Evolutionary conservation across 92 coral and sea anemone genomes (phyloP).

Genomic region (Palythoa grandis): DNA sequence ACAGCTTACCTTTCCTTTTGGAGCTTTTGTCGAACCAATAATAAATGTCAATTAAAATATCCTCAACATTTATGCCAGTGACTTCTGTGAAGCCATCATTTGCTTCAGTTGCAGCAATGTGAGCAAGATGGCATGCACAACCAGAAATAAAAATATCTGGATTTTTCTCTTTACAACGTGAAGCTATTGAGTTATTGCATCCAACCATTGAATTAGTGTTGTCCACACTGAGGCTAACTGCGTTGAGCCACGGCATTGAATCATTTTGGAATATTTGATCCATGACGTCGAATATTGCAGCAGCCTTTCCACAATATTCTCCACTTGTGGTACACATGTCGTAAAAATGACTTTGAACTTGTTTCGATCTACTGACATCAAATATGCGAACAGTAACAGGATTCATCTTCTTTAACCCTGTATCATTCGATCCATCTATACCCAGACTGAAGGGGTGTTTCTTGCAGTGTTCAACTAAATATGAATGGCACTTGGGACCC

Average conservation of each 20-base stretch:
- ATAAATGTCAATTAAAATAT: constrained; percentile 45
- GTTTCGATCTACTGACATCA: constrained; percentile 59
- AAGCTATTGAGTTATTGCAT: constrained; percentile 56
- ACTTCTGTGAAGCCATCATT: constrained; percentile 33
- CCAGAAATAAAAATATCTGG: constrained; percentile 42
- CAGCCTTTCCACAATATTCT: constrained; percentile 56
- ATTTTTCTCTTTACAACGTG: constrained; percentile 44
- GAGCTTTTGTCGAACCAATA: constrained; percentile 63
- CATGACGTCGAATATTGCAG: constrained; percentile 45
- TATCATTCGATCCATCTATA: constrained; percentile 64
- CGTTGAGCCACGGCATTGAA: constrained; percentile 49
- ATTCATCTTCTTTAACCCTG: constrained; percentile 57
- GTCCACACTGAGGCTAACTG: constrained; percentile 53
- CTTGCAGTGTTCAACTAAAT: constrained; percentile 51
- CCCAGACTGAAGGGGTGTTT: constrained; percentile 69
- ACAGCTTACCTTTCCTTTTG: constrained; percentile 49
- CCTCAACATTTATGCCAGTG: constrained; percentile 51
- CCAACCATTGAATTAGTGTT: constrained; percentile 65
- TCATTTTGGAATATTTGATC: constrained; percentile 52
- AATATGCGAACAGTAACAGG: constrained; percentile 57
- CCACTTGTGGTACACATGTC: constrained; percentile 67
- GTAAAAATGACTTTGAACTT: constrained; percentile 61
- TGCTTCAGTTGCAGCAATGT: constrained; percentile 53
- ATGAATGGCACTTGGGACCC: constrained; percentile 46
- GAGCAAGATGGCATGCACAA: constrained; percentile 60